Evolutionary conservation across 2,888 invertebrate species (phyloP), one percentile per base, ranked within the genome.

Genomic region (Melolontha melolontha): DNA sequence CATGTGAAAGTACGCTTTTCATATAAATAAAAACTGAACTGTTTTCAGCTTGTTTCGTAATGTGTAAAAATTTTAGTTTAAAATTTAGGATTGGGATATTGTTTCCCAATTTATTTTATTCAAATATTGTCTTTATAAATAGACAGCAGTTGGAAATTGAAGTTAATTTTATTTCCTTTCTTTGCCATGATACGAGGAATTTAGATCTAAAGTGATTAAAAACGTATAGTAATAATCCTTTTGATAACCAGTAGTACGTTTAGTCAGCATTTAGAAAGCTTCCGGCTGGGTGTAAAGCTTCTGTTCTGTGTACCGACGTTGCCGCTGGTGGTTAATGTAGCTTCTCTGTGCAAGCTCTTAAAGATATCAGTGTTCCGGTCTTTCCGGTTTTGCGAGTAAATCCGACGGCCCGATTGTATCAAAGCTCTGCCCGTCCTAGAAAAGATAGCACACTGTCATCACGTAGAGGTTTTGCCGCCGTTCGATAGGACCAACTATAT

Each of bases 281-380:
- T 66, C 50, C 69, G 70, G 44, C 52, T 55, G 70, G 57, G 72
- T 71, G 71, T 67, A 67, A 71, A 70, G 63, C 64, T 67, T 54
- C 69, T 64, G 70, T 16, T 62, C 49, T 34, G 47, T 47, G 39
- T 47, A 29, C 29, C 7, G 17, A 34, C 54, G 11, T 34, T 17
- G 34, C 29, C 14, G 27, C 51, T 12, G 8, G 34, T 34, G 51
- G 51, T 62, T 69, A 73, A 73, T 73, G 68, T 71, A 73, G 64
- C 52, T 69, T 41, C 42, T 50, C 67, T 66, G 70, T 70, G 69
- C 67, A 70, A 69, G 70, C 69, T 70, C 71, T 68, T 71, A 69
- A 73, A 73, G 73, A 73, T 73, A 73, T 71, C 73, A 63, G 63
- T 69, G 71, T 73, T 73, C 73, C 71, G 71, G 71, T 67, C 66